Evolutionary conservation across 2,797 vertebrate species (phyloP), one percentile per base, ranked within the genome.

Genomic region (Aselliscus stoliczkanus): DNA sequence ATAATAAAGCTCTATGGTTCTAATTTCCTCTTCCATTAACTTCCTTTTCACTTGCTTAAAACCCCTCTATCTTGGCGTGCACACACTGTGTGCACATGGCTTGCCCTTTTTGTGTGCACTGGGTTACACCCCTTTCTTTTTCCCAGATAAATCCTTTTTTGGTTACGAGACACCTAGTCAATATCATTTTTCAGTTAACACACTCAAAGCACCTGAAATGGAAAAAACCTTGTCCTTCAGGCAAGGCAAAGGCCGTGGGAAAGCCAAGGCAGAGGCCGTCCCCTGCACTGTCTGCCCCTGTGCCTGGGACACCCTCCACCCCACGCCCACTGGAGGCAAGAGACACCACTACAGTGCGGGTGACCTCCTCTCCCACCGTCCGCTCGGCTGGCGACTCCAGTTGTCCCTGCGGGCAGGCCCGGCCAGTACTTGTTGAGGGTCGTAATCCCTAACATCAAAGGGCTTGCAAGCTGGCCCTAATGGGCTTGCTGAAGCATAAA

Each of bases 241-340:
- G 39, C 23, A 8, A 58, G 25, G 14, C 10, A 9, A 37, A 21
- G 37, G 56, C 18, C 3, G 17, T 5, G 17, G 29, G 5, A 8
- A 27, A 44, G 27, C 42, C 7, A 6, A 29, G 18, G 47, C 67
- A 23, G 34, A 37, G 3, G 64, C 64, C 4, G n/a, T 7, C 20
- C 62, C 31, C 31, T 7, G 15, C 31, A 8, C 64, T 10, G 34
- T 39, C 25, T 15, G 7, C 39, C 7, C 39, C n/a, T 9, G n/a
- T 7, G 4, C 31, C 13, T 2, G 1, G 18, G n/a, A 4, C 23
- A 1, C 50, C 31, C 47, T 14, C 47, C 47, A 50, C 4, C 21
- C 2, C 21, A 23, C 2, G 2, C 29, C 54, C 18, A 5, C 84
- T 23, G 18, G 42, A 7, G 15, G 6, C 7, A 4, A 25, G 29